These are phyloP conservation scores for Drosophila watanabei DNA, from an alignment of 1,140 invertebrate species.

Conservation along the genomic window DNA sequence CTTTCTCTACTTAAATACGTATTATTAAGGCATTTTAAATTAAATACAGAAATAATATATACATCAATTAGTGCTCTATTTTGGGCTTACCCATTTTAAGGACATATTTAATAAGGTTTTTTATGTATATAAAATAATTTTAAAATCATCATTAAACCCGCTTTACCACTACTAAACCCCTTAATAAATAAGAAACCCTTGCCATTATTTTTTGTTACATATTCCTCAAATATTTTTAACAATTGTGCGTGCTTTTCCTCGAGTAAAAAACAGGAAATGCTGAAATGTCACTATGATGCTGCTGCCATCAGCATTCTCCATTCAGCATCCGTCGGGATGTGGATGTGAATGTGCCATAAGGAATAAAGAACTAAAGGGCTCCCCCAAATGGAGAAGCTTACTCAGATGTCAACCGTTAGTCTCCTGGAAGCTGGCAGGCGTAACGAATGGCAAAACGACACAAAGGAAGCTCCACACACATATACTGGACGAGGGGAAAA, in stretches of 20 bases:
- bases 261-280: conserved; percentile 61
- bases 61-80: neutral
- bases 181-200: conserved; percentile 1
- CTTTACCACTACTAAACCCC: neutral
- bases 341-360: conserved; percentile 40
- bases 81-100: too few species aligned
- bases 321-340: conserved; percentile 20
- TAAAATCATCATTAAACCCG: neutral
- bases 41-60: neutral
- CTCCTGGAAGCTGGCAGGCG: conserved; percentile 54
- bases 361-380: conserved; percentile 45
- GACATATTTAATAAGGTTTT: neutral
- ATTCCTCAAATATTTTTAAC: conserved; percentile 22
- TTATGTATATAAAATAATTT: neutral
- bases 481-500: conserved; percentile 39
- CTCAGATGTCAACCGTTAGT: conserved; percentile 50
- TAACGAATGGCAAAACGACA: conserved; percentile 55
- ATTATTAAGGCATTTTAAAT: neutral
- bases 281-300: conserved; percentile 65
- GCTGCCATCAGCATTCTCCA: conserved; percentile 62
- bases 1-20: neutral
- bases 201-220: neutral
- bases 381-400: conserved; percentile 54
- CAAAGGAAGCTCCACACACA: conserved; percentile 9
- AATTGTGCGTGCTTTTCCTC: conserved; percentile 22